Conservation (phyloP, 30 jellyfish, hydroid and myxozoan species). For the Mastigias papua region DNA sequence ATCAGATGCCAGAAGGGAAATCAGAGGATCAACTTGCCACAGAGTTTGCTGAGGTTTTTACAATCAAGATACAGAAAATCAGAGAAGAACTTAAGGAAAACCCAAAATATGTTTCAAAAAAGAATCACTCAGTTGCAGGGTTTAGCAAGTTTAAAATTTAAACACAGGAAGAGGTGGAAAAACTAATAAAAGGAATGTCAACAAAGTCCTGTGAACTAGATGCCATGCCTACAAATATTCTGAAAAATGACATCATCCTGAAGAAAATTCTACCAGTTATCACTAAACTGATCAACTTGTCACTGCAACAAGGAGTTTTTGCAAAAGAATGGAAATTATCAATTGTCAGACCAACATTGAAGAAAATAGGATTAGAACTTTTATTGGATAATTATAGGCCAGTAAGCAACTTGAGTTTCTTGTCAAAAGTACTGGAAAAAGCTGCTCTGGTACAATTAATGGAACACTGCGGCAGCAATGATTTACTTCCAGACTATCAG, state of each 20-base stretch:
- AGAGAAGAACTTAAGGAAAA: constrained; percentile 35
- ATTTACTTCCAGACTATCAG: constrained; percentile 64
- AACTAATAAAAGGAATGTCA: too few species aligned
- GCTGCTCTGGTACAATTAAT: constrained; percentile 48
- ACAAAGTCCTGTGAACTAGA: constrained; percentile 39
- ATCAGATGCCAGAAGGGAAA: constrained; percentile 48
- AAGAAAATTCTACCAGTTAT: too few species aligned
- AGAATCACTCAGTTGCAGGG: too few species aligned
- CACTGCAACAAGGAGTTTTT: constrained; percentile 61
- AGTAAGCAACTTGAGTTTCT: constrained; percentile 45
- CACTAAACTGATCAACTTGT: constrained; percentile 64
- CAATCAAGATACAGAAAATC: constrained; percentile 56
- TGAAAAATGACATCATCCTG: constrained; percentile 62
- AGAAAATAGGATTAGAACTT: constrained; percentile 71
- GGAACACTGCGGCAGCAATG: constrained; percentile 59
- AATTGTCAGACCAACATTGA: constrained; percentile 57
- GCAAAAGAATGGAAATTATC: constrained; percentile 62
- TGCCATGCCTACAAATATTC: constrained; percentile 47
- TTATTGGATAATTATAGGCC: constrained; percentile 61
- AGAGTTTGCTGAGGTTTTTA: constrained; percentile 63
- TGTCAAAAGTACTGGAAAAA: constrained; percentile 61
- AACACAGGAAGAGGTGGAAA: too few species aligned
- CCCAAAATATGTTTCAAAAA: constrained; percentile 32
- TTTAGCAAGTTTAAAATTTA: too few species aligned
- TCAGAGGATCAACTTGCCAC: constrained; percentile 44